Evolutionary conservation across 2,113 vertebrate genomes (phyloP).

Genomic region (Trachemys scripta): DNA sequence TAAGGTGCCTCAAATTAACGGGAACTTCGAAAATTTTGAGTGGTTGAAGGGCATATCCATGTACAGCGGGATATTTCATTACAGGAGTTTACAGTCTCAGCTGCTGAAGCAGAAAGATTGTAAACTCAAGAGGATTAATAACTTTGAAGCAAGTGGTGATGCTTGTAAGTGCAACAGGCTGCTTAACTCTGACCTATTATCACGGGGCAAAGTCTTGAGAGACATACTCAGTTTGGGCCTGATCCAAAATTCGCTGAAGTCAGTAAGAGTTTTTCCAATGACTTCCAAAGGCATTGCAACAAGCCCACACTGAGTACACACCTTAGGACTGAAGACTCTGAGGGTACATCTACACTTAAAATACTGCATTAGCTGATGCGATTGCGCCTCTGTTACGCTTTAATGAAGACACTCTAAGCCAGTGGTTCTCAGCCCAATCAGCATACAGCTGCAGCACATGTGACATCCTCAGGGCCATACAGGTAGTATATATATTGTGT

Average conservation of each 20-base stretch:
- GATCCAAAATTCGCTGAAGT: fast-evolving
- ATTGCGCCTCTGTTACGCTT: not conserved
- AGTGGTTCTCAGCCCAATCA: too few species aligned
- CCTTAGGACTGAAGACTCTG: not conserved
- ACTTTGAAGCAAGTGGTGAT: not conserved
- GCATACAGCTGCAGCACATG: too few species aligned
- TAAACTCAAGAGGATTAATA: not conserved
- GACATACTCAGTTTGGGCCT: fast-evolving
- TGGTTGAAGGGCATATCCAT: not conserved
- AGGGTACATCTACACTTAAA: not conserved
- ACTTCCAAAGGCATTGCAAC: not conserved
- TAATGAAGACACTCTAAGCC: not conserved
- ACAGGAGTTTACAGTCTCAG: not conserved
- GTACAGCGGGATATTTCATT: not conserved
- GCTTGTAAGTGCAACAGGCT: not conserved
- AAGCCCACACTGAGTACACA: not conserved
- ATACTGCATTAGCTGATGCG: not conserved
- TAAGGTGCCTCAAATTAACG: not conserved
- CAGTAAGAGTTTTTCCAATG: not conserved
- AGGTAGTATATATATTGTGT: too few species aligned
- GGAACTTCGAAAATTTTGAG: not conserved
- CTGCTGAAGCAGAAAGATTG: not conserved
- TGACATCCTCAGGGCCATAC: too few species aligned
- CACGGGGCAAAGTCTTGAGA: fast-evolving
- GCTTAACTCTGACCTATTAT: not conserved